These are phyloP conservation scores for Ambastaia sidthimunki DNA, from an alignment of 2,797 vertebrate genomes.

Conservation along the genomic window DNA sequence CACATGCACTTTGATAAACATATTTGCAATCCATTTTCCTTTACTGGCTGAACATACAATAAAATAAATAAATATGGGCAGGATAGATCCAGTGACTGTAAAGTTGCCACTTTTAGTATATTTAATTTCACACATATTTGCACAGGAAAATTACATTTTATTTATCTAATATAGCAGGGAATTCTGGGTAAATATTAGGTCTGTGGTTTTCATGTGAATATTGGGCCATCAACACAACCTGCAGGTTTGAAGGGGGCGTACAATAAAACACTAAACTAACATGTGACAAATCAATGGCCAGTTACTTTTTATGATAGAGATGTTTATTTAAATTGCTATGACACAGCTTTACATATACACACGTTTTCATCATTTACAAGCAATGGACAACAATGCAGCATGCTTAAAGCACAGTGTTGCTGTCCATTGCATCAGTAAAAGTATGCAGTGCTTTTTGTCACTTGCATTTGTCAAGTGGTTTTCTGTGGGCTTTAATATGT, in stretches of 20 bases:
- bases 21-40: slow-evolving; percentile 62
- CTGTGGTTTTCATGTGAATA: slow-evolving; percentile 64
- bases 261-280: neutral
- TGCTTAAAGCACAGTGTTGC: neutral
- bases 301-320: slow-evolving; percentile 18
- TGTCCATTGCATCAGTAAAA: slow-evolving; percentile 23
- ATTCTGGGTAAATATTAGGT: slow-evolving; percentile 72
- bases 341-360: neutral
- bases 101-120: slow-evolving; percentile 79
- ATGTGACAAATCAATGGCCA: slow-evolving; percentile 35
- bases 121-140: slow-evolving; percentile 91
- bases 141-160: slow-evolving; percentile 88
- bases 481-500: slow-evolving; percentile 36
- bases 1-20: slow-evolving; percentile 63
- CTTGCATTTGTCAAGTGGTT: slow-evolving; percentile 30
- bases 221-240: slow-evolving; percentile 65
- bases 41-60: slow-evolving; percentile 69
- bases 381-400: neutral
- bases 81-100: slow-evolving; percentile 71
- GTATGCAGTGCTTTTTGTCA: slow-evolving; percentile 4
- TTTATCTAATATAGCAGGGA: slow-evolving; percentile 80
- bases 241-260: slow-evolving; percentile 34
- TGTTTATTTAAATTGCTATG: slow-evolving; percentile 2
- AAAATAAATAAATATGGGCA: slow-evolving; percentile 73
- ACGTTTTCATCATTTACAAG: neutral